These are phyloP conservation scores for Patella caerulea DNA, from an alignment of 2,888 invertebrate species.

Conservation along the genomic window DNA sequence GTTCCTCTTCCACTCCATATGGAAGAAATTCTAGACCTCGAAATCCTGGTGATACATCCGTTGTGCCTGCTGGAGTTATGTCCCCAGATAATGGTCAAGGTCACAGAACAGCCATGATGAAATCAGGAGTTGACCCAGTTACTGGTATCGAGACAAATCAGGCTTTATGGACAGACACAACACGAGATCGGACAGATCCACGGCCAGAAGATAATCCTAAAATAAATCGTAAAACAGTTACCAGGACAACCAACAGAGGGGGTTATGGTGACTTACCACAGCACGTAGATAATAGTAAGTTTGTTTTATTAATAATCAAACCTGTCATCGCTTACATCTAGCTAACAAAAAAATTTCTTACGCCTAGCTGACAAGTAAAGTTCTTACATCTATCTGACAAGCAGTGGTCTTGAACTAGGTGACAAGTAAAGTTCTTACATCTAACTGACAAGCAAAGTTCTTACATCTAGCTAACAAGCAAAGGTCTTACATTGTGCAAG, in stretches of 20 bases:
- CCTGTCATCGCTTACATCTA: too few relatives aligned
- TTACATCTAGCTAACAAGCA: too few relatives aligned
- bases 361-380: too few relatives aligned
- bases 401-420: too few relatives aligned
- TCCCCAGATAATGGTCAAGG: constrained; percentile 42
- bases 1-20: constrained; percentile 39
- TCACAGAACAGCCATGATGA: constrained; percentile 39
- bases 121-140: constrained; percentile 47
- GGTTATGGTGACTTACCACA: not conserved
- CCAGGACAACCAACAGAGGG: not conserved
- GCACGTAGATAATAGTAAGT: not conserved
- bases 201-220: constrained; percentile 29
- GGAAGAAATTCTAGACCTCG: constrained; percentile 13
- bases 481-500: too few relatives aligned
- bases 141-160: constrained; percentile 49
- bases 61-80: constrained; percentile 27
- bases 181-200: constrained; percentile 54
- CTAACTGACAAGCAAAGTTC: too few relatives aligned
- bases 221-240: not conserved
- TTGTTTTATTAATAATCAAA: not conserved
- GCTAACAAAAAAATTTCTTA: too few relatives aligned
- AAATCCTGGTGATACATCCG: constrained; percentile 14
- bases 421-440: too few relatives aligned
- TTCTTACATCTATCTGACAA: too few relatives aligned
- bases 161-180: constrained; percentile 52